Evolutionary conservation across 2,888 invertebrate genomes (phyloP).

Genomic region (Ischnus inquisitorius): DNA sequence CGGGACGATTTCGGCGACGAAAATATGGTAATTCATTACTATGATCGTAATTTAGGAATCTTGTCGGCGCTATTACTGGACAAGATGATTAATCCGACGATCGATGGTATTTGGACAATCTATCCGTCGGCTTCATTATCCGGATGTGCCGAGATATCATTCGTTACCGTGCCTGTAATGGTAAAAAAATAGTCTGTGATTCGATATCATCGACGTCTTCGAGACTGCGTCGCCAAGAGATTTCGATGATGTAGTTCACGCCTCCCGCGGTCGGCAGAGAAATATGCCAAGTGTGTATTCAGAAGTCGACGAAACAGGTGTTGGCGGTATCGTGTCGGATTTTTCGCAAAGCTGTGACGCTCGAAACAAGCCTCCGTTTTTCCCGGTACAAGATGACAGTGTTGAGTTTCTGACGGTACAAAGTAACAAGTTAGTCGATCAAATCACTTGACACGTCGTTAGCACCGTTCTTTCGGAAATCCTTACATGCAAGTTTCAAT

Average conservation of each 20-base stretch:
- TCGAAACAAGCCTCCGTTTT: not conserved
- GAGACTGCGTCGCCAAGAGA: constrained; percentile 10
- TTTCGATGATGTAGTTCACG: constrained; percentile 1
- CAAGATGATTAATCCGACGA: constrained; percentile 8
- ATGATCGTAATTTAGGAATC: not conserved
- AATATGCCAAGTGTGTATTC: constrained; percentile 26
- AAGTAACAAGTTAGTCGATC: constrained; percentile 24
- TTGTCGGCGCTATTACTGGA: constrained; percentile 8
- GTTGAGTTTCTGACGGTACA: not conserved
- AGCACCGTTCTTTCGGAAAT: constrained; percentile 30
- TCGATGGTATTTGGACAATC: constrained; percentile 1
- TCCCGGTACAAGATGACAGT: not conserved
- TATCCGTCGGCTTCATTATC: not conserved
- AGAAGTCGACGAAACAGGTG: not conserved
- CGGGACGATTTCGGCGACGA: not conserved
- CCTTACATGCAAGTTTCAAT: not conserved
- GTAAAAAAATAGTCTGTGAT: not conserved
- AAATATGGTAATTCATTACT: constrained; percentile 7
- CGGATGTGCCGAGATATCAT: not conserved
- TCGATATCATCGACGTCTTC: not conserved
- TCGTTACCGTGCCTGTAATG: not conserved
- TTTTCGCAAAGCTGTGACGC: not conserved
- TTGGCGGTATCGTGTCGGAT: not conserved
- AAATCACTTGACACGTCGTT: constrained; percentile 16
- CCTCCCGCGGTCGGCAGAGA: not conserved